These are phyloP conservation scores for Chauna torquata DNA, from an alignment of 2,113 vertebrate genomes.

Conservation along the genomic window DNA sequence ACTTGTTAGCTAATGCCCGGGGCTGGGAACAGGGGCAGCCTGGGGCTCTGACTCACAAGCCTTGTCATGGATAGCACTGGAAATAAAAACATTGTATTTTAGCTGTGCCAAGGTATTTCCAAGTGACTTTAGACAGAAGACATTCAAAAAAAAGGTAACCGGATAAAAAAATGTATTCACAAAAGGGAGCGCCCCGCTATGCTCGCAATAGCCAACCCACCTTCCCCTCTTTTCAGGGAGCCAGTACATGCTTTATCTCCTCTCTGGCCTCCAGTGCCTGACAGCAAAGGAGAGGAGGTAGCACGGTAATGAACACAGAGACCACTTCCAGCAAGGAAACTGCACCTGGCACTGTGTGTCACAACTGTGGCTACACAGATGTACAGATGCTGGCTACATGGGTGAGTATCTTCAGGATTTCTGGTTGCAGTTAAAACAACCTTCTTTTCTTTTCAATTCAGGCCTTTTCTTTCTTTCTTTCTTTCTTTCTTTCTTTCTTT, in stretches of 20 bases:
- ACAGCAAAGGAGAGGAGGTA: not conserved
- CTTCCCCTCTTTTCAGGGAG: not conserved
- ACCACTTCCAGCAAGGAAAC: not conserved
- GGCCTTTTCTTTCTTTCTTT: not conserved
- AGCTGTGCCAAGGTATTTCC: not conserved
- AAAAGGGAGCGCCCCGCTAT: not conserved
- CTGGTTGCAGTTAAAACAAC: not conserved
- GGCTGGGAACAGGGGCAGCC: not conserved
- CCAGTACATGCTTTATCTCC: not conserved
- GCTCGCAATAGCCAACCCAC: not conserved
- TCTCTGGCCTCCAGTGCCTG: rapidly evolving
- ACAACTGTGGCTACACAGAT: not conserved
- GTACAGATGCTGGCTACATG: not conserved
- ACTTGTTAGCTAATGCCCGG: not conserved
- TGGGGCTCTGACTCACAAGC: not conserved
- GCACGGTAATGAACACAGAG: not conserved
- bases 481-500: not conserved
- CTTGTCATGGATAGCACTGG: not conserved
- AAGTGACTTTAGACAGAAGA: not conserved
- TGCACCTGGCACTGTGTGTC: not conserved
- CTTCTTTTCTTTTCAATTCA: not conserved
- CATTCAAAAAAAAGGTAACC: not conserved
- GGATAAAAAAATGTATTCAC: not conserved
- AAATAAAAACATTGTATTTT: not conserved
- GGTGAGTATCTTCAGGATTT: not conserved